Evolutionary conservation across 2,113 vertebrate genomes (phyloP), one percentile per base, ranked within the genome.

Genomic region (Sarotherodon lohbergeri): DNA sequence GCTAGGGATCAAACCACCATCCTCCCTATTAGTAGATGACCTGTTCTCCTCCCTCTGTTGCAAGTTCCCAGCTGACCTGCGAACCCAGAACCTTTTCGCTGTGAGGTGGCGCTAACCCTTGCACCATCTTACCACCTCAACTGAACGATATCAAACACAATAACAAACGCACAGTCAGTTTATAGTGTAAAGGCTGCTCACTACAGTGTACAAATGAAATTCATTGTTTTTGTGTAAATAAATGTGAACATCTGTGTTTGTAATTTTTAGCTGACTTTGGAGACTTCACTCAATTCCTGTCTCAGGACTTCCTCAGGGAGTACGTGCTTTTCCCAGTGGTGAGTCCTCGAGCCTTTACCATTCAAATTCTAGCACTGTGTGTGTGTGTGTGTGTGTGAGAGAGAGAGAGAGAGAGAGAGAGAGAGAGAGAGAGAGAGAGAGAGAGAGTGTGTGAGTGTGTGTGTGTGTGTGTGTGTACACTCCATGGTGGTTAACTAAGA

Each of bases 311-410:
- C 96, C 98, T 99, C 92, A 96, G 98, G 94, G 98, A 99, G 76
- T 99, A 98, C 84, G 97, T 98, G 86, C 96, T 99, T 29, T 99
- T 99, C 96, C 98, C 98, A 85, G 97, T 98, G 98, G 98, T 99
- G 93, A 98, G 98, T 97, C 14, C 39, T 73, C 10, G 56, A 66
- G 79, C 46, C 14, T 79, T 80, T 4, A 19, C 81, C 79, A 5
- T 41, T 84, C 14, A 84, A 71, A 84, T 57, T 17, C n/a, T 14
- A 43, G n/a, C 32, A 89, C 54, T 22, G 22, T 22, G 22, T n/a
- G n/a, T n/a, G n/a, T n/a, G n/a, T n/a, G n/a, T n/a, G n/a, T n/a
- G n/a, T n/a, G n/a, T n/a, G n/a, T n/a, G n/a, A n/a, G n/a, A n/a
- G n/a, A n/a, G n/a, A n/a, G n/a, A n/a, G n/a, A n/a, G n/a, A n/a